Base-by-base conservation (phyloP, 2,888 invertebrate genomes). In the Mamestra brassicae region DNA sequence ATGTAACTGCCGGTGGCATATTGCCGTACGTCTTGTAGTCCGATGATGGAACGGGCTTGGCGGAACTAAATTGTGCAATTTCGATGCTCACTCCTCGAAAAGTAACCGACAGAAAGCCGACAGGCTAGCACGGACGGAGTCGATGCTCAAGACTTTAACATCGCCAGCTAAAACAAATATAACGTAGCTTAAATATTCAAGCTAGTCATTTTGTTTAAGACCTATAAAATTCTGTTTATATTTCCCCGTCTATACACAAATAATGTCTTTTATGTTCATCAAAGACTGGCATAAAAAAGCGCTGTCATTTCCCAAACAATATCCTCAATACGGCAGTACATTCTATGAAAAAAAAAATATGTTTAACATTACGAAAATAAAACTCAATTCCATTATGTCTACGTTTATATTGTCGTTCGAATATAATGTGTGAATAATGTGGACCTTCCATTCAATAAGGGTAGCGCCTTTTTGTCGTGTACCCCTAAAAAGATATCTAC, bases 401-500 rank as follows among this genome's bases (percentile, higher is more conserved):
- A 62, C 82, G 80, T 88, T 88, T 88, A 90, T 90, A 93, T 92
- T 94, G 93, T 94, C 91, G 89, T 89, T 88, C 91, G 91, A 82
- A 93, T 91, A 92, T 93, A 92, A 93, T 92, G 90, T 90, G 91
- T 92, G 92, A 93, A 92, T 92, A 93, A 90, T 91, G 90, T 85
- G 92, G 90, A 89, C 90, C 90, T 88, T 87, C 90, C 89, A 91
- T 94, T 94, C 93, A 95, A 95, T 95, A 94, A 92, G 91, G 93
- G 91, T 89, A 87, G 89, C 88, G 89, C 91, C 89, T 92, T 92
- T 94, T 93, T 92, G 91, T 92, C 89, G 90, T 88, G 88, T 88
- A 87, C 88, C 90, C 89, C 91, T 91, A 93, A 93, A 94, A 93
- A 94, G 93, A 93, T 94, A 93, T 93, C 89, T 87, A 93, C 93